A percentile compares a stretch with the other conserved stretches of the same genome.
Conservation (phyloP, 2,113 vertebrate species). For the Chaetops frenatus region DNA sequence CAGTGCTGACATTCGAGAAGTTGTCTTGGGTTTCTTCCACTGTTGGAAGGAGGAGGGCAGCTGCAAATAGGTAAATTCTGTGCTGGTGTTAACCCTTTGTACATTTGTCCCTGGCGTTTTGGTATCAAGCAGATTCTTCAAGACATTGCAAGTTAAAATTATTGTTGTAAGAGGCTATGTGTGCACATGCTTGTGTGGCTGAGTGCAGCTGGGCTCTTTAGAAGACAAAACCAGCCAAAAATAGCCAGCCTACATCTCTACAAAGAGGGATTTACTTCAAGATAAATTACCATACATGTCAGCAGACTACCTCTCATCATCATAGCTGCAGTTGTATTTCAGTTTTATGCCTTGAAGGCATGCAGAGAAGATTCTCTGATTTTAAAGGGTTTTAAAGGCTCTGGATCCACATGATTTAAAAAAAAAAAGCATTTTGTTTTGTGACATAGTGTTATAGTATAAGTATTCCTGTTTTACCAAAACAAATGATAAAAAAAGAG, state of each 20-base stretch:
- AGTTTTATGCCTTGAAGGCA: background rate
- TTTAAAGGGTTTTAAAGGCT: background rate
- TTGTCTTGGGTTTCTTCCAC: background rate
- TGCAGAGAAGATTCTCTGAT: background rate
- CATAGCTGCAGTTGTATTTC: background rate
- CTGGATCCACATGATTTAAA: background rate
- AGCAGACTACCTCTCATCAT: background rate
- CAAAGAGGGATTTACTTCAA: background rate
- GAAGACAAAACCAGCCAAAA: background rate
- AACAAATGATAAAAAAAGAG: background rate
- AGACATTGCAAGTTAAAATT: background rate
- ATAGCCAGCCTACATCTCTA: background rate
- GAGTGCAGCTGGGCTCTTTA: background rate
- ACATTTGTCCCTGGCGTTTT: background rate
- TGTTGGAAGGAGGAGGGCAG: background rate
- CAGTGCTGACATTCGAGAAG: background rate
- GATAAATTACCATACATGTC: background rate
- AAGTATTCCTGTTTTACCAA: background rate
- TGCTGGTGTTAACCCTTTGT: background rate
- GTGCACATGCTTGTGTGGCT: background rate
- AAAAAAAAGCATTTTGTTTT: background rate
- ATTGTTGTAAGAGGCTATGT: background rate
- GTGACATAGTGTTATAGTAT: background rate
- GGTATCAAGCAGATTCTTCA: background rate
- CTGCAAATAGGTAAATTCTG: background rate